Evolutionary conservation across 2,797 vertebrate genomes (phyloP).

Genomic region (Rhadinocentrus ornatus): DNA sequence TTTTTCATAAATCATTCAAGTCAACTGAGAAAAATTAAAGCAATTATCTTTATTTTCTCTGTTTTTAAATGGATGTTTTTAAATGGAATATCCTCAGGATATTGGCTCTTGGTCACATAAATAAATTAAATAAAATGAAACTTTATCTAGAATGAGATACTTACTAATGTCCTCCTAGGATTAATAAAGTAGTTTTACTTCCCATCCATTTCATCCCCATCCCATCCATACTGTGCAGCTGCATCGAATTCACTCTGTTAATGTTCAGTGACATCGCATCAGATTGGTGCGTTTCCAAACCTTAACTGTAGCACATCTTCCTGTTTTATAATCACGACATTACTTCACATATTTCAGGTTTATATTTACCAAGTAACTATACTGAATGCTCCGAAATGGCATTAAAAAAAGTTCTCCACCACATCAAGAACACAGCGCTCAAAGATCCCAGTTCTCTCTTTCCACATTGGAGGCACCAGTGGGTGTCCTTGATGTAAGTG

Average conservation of each 20-base stretch:
- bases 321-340: not conserved
- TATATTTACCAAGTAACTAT: not conserved
- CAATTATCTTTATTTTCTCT: too few species aligned
- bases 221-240: not conserved
- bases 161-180: not conserved
- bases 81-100: too few species aligned
- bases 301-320: not conserved
- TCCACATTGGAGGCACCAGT: conserved; percentile 1
- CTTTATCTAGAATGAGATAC: not conserved
- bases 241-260: not conserved
- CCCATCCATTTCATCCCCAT: not conserved
- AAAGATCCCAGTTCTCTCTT: not conserved
- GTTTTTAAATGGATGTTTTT: too few species aligned
- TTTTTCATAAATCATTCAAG: not conserved
- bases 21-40: too few species aligned
- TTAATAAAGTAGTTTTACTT: not conserved
- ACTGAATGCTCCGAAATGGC: not conserved
- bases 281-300: not conserved
- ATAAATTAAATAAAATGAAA: too few species aligned
- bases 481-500: conserved; percentile 60
- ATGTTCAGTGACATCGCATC: not conserved
- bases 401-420: not conserved
- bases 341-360: not conserved
- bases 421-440: not conserved
- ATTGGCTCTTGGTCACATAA: too few species aligned